phyloP scores from a whole-genome alignment of 2,888 invertebrate genomes.

The Acanthococcus lagerstroemiae region DNA sequence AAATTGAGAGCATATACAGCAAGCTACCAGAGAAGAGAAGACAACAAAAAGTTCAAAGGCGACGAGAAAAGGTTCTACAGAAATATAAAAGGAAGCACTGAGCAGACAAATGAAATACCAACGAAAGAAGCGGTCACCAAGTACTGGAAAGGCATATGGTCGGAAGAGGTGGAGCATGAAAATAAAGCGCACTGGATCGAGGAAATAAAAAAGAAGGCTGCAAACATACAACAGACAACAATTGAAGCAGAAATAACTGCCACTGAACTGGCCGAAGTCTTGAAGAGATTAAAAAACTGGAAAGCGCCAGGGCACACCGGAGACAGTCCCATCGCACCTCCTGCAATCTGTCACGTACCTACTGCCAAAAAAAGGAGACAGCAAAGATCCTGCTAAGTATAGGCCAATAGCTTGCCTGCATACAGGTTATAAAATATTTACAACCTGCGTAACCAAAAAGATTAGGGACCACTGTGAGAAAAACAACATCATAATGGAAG shows the following conservation, averaged over 20 bases:
- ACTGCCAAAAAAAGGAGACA: constrained; percentile 6
- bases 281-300: constrained; percentile 25
- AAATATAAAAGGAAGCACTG: no score
- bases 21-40: not conserved
- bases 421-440: not conserved
- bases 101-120: not conserved
- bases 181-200: not conserved
- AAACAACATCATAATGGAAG: not conserved
- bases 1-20: not conserved
- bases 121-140: not conserved
- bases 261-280: not conserved
- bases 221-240: not conserved
- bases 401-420: constrained; percentile 28
- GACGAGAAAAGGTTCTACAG: not conserved
- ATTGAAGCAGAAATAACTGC: not conserved
- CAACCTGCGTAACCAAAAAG: not conserved
- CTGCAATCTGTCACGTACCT: constrained; percentile 14
- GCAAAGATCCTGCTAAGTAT: constrained; percentile 24
- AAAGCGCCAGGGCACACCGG: constrained; percentile 29
- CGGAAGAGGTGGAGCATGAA: not conserved
- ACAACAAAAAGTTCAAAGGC: not conserved
- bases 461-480: not conserved
- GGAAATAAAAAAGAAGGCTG: not conserved
- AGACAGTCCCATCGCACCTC: constrained; percentile 18
- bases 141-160: not conserved